Evolutionary conservation across 2,888 invertebrate genomes (phyloP), one percentile per base, ranked within the genome.

Genomic region (Callimorpha dominula): DNA sequence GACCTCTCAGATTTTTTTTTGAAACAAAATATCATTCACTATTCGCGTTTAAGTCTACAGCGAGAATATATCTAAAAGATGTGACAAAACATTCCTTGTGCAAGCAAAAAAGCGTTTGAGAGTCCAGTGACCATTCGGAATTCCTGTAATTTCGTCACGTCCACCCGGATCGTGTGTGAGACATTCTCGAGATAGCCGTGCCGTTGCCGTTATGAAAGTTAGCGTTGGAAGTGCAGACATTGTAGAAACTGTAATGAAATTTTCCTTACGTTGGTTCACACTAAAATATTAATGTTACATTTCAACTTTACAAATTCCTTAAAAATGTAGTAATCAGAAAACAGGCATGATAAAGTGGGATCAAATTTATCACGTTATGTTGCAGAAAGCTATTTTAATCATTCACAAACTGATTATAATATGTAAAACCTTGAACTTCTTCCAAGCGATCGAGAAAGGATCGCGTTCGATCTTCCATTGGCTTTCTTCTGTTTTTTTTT

Each of bases 131-230:
- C 75, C 76, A 81, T 84, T 75, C 75, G 72, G 82, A 82, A 84
- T 82, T 75, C 76, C 67, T 78, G 76, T 74, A 72, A 84, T 78
- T 75, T 73, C 78, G 75, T 82, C 82, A 84, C 85, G 83, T 84
- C 74, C 74, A 65, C 72, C 69, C 72, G 74, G 57, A 46, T 71
- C 52, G 20, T 60, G 62, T 74, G 77, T 40, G 71, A 78, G 75
- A 77, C 74, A 82, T 82, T 80, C 81, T 70, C 66, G 65, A 71
- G 73, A 76, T 76, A 70, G 72, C 71, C 69, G 52, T 68, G 69
- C 50, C 31, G 4, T 43, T 8, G 4, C 43, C 68, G 68, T 63
- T 75, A 73, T 79, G 68, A 73, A 49, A 72, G 74, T 46, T 60
- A 12, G 17, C 42, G 68, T 67, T 70, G 12, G 64, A 50, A 71